Evolutionary conservation across 2,888 invertebrate genomes (phyloP), one percentile per base, ranked within the genome.

Genomic region (Pherbina coryleti): DNA sequence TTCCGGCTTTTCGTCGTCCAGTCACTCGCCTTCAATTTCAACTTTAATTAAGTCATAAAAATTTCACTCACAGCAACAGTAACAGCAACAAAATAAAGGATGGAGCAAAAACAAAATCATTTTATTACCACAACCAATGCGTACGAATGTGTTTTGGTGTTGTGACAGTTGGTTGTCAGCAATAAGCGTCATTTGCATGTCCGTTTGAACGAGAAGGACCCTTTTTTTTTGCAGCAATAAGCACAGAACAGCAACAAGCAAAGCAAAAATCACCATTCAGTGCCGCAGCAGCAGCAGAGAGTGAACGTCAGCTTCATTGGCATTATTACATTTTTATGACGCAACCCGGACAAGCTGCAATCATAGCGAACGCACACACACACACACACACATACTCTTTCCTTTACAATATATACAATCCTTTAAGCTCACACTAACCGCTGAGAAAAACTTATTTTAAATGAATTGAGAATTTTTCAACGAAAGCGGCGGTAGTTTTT

Each of bases 41-140:
- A 22, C 57, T 34, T 60, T 25, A 72, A 72, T 72, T 57, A 60
- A 72, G 72, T 57, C 34, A 22, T 60, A 72, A 72, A 72, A 57
- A 25, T 34, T 22, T 14, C 51, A 14, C 69, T 60, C 28, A 25
- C 57, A 25, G 17, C 14, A 4, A 14, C 25, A 25, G 14, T 28
- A 25, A 11, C 34, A 37, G n/a, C 17, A 37, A 67, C 22, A 5
- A 22, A 28, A 60, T 60, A 22, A 25, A 17, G 14, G 25, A 60
- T 14, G 14, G 28, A 55, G 55, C 2, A 22, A 28, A 25, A 60
- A 22, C 22, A 37, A 37, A 67, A 67, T 67, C n/a, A 37, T 67
- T 67, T 67, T 37, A 67, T 37, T 34, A 11, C 44, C 44, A 31
- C 34, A 66, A 28, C 34, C 51, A 69, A 51, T 51, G 51, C 60